Evolutionary conservation across 2,797 vertebrate species (phyloP).

Genomic region (Siniperca scherzeri): DNA sequence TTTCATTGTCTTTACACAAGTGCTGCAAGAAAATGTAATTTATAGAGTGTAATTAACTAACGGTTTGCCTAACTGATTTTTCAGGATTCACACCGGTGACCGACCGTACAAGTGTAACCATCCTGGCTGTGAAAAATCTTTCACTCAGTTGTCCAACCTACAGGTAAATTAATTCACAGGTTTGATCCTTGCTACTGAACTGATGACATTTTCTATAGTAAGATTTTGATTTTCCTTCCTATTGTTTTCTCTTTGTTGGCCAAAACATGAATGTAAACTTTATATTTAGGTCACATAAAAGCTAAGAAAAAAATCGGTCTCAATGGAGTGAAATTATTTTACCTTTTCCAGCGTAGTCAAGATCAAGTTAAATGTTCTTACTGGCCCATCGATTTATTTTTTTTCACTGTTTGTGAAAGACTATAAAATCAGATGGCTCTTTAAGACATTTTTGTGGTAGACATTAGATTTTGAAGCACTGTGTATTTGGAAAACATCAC

Average conservation of each 20-base stretch:
- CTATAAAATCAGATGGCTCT: neutral
- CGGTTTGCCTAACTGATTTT: neutral
- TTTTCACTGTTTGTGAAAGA: neutral
- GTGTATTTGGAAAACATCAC: neutral
- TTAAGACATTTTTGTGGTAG: neutral
- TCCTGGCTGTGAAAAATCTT: slow-evolving; percentile 98
- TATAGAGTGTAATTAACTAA: neutral
- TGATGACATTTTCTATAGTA: neutral
- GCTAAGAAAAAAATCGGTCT: neutral
- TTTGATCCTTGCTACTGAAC: neutral
- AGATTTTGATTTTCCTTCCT: neutral
- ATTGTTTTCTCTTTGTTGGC: neutral
- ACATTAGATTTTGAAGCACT: neutral
- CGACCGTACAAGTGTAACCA: slow-evolving; percentile 98
- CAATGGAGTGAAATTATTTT: neutral
- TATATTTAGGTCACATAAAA: neutral
- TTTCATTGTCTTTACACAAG: neutral
- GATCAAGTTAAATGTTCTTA: neutral
- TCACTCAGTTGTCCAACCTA: slow-evolving; percentile 97
- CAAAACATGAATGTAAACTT: neutral
- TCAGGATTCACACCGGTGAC: slow-evolving; percentile 97
- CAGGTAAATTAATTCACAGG: slow-evolving; percentile 85
- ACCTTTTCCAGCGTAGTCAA: neutral
- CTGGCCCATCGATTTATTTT: neutral
- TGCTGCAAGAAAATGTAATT: neutral